Evolutionary conservation across 2,113 vertebrate genomes (phyloP).

Genomic region (Lophius piscatorius): DNA sequence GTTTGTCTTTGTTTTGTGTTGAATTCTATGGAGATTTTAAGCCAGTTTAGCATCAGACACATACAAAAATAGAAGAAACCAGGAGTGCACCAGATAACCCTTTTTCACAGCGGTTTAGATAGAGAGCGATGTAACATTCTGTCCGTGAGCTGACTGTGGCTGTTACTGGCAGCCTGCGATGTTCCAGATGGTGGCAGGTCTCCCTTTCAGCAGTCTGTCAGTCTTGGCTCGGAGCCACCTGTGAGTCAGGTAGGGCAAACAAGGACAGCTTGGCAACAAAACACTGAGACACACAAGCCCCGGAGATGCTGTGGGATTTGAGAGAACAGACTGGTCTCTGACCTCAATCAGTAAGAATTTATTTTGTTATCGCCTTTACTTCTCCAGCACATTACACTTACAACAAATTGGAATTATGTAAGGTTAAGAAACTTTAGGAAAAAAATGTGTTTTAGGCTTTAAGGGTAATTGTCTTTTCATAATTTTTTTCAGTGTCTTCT

Average conservation of each 20-base stretch:
- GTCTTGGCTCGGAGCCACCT: conserved; percentile 52
- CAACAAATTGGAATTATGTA: conserved; percentile 1
- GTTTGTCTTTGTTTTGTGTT: too few species aligned
- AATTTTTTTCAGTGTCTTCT: too few species aligned
- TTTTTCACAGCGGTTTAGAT: too few species aligned
- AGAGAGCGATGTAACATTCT: too few species aligned
- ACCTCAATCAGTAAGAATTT: conserved; percentile 35
- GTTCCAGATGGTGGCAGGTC: conserved; percentile 57
- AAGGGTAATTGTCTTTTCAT: too few species aligned
- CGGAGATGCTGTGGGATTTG: conserved; percentile 48
- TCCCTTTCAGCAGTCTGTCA: conserved; percentile 59
- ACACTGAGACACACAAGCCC: conserved; percentile 25
- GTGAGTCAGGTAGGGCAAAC: conserved; percentile 61
- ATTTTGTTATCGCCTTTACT: conserved; percentile 11
- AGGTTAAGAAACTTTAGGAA: conserved; percentile 1
- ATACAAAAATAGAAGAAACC: too few species aligned
- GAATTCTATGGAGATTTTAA: too few species aligned
- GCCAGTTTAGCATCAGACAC: too few species aligned
- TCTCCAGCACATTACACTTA: neutral
- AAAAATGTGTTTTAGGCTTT: too few species aligned
- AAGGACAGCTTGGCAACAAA: conserved; percentile 62
- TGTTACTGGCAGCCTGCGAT: conserved; percentile 40
- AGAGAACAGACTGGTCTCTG: conserved; percentile 28
- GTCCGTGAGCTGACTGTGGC: conserved; percentile 1
- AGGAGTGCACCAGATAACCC: too few species aligned